Percentiles rank a stretch among this genome's conserved stretches.
These are phyloP conservation scores for Macaca fascicularis DNA, from an alignment of 2,113 vertebrate species.

Conservation along the genomic window T2T-MFA8v1.1 NC_088377.1:130438001-130438500, in stretches of 20 bases:
- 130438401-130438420: not conserved
- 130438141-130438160: not conserved
- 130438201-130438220: not conserved
- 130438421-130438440: constrained; percentile 51
- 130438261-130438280: not conserved
- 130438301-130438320: not conserved
- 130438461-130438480: constrained; percentile 30
- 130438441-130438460: constrained; percentile 43
- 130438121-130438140: not conserved
- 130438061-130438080: not conserved
- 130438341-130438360: not conserved
- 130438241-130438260: not conserved
- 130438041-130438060: not conserved
- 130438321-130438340: not conserved
- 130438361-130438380: constrained; percentile 9
- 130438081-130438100: not conserved
- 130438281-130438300: not conserved
- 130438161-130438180: not conserved
- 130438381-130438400: not conserved
- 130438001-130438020: not conserved
- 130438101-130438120: not conserved
- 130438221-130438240: not conserved
- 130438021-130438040: not conserved
- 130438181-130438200: not conserved
- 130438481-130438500: constrained; percentile 8